Evolutionary conservation across 92 coral and sea anemone genomes (phyloP).

Genomic region (Blastomussa wellsi): DNA sequence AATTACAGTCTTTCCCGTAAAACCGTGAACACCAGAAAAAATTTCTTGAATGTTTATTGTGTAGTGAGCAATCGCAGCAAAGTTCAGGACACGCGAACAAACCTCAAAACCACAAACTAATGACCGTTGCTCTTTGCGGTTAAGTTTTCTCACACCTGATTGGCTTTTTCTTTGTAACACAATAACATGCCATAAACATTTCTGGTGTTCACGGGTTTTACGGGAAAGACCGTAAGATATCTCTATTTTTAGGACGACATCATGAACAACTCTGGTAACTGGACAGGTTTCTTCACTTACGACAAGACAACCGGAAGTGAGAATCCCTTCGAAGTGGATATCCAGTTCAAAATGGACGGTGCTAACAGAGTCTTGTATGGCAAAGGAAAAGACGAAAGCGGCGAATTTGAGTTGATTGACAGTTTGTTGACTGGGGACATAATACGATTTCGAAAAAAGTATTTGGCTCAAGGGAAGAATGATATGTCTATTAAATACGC

Average conservation of each 20-base stretch:
- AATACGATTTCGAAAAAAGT: slow-evolving; percentile 72
- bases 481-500: slow-evolving; percentile 68
- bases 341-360: slow-evolving; percentile 77
- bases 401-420: slow-evolving; percentile 71
- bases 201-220: no score
- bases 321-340: slow-evolving; percentile 65
- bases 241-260: slow-evolving; percentile 56
- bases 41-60: no score
- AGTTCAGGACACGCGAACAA: no score
- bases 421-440: slow-evolving; percentile 69
- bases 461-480: slow-evolving; percentile 39
- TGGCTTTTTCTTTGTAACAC: no score
- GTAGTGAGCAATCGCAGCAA: no score
- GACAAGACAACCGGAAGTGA: slow-evolving; percentile 83
- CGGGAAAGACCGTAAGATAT: no score
- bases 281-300: slow-evolving; percentile 88
- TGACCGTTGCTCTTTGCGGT: no score
- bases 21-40: no score
- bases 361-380: slow-evolving; percentile 74
- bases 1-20: no score
- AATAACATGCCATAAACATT: no score
- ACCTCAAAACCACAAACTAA: no score
- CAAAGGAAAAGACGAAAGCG: slow-evolving; percentile 71
- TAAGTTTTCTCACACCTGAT: no score
- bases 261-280: slow-evolving; percentile 83